Conservation (phyloP, 2,113 vertebrate species). For the Tupaia chinensis region DNA sequence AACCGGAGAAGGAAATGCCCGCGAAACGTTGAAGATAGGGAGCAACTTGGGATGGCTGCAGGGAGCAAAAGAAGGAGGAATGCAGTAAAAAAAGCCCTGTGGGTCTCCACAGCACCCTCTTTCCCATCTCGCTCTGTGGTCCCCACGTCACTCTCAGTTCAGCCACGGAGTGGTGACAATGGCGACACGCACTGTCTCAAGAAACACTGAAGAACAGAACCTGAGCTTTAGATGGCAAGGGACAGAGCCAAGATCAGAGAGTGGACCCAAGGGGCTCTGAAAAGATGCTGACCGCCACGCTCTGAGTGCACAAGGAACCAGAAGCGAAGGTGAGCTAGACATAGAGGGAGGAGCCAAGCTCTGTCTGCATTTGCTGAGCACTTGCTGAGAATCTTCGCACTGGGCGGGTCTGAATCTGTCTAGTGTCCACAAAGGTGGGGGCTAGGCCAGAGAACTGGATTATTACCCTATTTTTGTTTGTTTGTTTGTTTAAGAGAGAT, state of each 20-base stretch:
- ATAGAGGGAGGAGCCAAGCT: not conserved
- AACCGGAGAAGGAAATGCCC: slow-evolving; percentile 53
- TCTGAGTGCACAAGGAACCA: not conserved
- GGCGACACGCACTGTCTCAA: not conserved
- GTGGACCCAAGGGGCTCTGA: not conserved
- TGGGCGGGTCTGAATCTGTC: too few relatives aligned
- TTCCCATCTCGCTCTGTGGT: rapidly evolving
- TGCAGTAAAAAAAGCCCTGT: not conserved
- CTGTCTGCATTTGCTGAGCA: not conserved
- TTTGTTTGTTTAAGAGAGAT: too few relatives aligned
- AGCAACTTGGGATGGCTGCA: not conserved
- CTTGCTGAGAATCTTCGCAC: rapidly evolving
- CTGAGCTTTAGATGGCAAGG: not conserved
- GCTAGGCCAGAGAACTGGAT: not conserved
- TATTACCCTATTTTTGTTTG: not conserved
- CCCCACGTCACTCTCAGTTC: not conserved
- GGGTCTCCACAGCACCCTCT: not conserved
- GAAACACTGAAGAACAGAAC: not conserved
- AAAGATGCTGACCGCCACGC: not conserved
- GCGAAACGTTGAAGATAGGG: slow-evolving; percentile 34
- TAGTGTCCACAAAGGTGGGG: not conserved
- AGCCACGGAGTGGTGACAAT: not conserved
- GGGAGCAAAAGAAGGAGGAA: not conserved
- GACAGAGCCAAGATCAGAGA: not conserved
- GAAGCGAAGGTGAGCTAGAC: rapidly evolving